These are phyloP conservation scores for Cepaea nemoralis DNA, from an alignment of 1,140 invertebrate species.

Conservation along the genomic window DNA sequence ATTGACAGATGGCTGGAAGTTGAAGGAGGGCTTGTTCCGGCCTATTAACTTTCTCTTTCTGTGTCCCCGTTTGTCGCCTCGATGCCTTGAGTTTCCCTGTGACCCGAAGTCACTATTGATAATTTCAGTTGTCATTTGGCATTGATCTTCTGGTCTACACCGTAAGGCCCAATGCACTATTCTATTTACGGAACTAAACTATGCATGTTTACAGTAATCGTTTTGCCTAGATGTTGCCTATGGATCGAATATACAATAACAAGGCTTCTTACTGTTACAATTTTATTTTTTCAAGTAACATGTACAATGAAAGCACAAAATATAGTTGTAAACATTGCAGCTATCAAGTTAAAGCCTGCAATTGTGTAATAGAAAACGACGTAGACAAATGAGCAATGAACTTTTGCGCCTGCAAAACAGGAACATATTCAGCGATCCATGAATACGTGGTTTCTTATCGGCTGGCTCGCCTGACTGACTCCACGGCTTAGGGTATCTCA, in stretches of 20 bases:
- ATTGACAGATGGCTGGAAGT: background rate
- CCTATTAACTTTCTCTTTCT: slow-evolving; percentile 20
- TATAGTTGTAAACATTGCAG: too few relatives aligned
- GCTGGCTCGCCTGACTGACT: background rate
- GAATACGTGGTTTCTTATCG: background rate
- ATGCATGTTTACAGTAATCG: too few relatives aligned
- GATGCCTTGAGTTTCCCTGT: background rate
- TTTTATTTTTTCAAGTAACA: too few relatives aligned
- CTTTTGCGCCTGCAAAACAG: background rate
- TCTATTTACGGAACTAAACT: too few relatives aligned
- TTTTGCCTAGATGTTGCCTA: too few relatives aligned
- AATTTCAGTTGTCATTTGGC: background rate
- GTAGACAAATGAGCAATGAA: background rate
- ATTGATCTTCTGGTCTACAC: background rate
- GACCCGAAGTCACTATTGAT: background rate
- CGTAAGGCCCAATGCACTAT: too few relatives aligned
- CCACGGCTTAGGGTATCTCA: background rate
- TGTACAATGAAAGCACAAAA: too few relatives aligned
- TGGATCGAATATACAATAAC: too few relatives aligned
- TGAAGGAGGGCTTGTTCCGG: slow-evolving; percentile 5
- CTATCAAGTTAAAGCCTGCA: too few relatives aligned
- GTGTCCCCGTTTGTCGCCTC: background rate
- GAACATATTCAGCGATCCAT: background rate
- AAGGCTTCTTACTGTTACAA: too few relatives aligned
- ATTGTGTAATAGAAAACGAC: too few relatives aligned